Evolutionary conservation across 2,113 vertebrate species (phyloP).

Genomic region (Perca schrenkii): DNA sequence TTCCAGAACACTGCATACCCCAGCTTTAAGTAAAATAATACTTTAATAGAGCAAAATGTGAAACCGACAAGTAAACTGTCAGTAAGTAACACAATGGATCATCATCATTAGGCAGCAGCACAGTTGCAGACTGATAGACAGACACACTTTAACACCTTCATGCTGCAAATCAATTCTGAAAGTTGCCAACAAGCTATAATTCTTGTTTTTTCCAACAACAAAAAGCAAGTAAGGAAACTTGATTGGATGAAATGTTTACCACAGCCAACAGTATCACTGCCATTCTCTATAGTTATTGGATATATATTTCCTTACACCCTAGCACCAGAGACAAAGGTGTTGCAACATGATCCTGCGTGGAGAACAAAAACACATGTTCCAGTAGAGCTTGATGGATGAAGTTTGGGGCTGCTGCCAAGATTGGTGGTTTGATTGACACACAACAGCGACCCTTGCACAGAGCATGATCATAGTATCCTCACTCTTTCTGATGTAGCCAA

Average conservation of each 20-base stretch:
- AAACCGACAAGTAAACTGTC: too few relatives aligned
- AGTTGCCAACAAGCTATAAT: too few relatives aligned
- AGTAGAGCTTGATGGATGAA: conserved; percentile 41
- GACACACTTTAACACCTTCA: too few relatives aligned
- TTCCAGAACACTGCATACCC: too few relatives aligned
- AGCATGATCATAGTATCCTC: background rate
- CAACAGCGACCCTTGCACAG: background rate
- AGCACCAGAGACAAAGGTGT: conserved; percentile 45
- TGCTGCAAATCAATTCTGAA: too few relatives aligned
- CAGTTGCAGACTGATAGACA: too few relatives aligned
- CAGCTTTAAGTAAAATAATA: too few relatives aligned
- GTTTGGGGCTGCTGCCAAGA: conserved; percentile 26
- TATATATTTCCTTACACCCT: conserved; percentile 41
- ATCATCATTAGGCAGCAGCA: too few relatives aligned
- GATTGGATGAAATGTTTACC: background rate
- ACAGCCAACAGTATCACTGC: conserved; percentile 16
- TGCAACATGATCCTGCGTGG: conserved; percentile 48
- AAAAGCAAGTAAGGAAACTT: background rate
- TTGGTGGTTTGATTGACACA: conserved; percentile 17
- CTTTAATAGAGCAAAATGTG: too few relatives aligned
- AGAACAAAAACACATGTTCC: conserved; percentile 55
- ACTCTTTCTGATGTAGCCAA: background rate
- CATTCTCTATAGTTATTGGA: conserved; percentile 25
- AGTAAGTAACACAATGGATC: too few relatives aligned
- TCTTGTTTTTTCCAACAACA: background rate